Evolutionary conservation across 23 tunicate genomes (phyloP), one percentile per base, ranked within the genome.

Genomic region (Trididemnum nubilum): DNA sequence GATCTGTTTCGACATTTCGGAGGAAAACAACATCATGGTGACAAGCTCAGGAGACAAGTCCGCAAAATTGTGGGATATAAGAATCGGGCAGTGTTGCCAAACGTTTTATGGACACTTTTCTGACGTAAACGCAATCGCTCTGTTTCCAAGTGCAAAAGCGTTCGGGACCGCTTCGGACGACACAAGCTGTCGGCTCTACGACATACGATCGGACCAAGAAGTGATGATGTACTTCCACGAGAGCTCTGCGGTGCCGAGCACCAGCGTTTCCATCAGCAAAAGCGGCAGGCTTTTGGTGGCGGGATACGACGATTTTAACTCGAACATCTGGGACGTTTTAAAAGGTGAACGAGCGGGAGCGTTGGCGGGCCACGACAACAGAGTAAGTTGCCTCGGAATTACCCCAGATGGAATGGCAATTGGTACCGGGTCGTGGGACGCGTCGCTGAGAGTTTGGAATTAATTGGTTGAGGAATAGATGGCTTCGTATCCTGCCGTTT

Each of bases 271-370:
- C 7, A 67, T 67, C 38, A 67, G 74, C 25, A 67, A 67, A 67
- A 67, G 74, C 22, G 74, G 74, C 3, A 12, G 74, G 15, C 74
- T 67, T 12, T 33, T 67, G 74, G 4, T 67, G 12, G 74, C 74
- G 33, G 74, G 74, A 67, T 67, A 67, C 38, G 74, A 67, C n/a
- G 74, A 67, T 67, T 67, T 67, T 33, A 67, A 67, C 33, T 31
- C n/a, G 12, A 67, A 31, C 22, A 33, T 67, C 7, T 67, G 74
- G 74, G 74, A 67, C 25, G 74, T 67, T 33, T 67, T 67, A 67
- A 67, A 21, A 5, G 74, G 74, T 3, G 38, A 32, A 32, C 31
- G 38, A 67, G 74, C 74, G 7, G 74, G 74, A 67, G 74, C 74
- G 9, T 38, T 67, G 38, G 74, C 74, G 4, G 74, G 74, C 12